Percentiles rank a stretch among this genome's conserved stretches.
Evolutionary conservation across 2,113 vertebrate genomes (phyloP).

Genomic region (Sardina pilchardus): DNA sequence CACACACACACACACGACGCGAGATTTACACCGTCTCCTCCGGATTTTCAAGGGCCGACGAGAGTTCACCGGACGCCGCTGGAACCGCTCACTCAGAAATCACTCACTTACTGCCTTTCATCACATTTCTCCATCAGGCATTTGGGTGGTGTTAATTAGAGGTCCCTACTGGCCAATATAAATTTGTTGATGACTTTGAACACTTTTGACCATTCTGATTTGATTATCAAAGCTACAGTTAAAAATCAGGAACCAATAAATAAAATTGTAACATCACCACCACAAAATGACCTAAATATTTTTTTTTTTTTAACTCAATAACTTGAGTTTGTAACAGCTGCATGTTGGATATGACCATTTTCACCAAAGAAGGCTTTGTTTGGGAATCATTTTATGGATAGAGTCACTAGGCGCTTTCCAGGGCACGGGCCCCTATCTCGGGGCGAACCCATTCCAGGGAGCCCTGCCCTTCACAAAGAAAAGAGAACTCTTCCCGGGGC

Average conservation of each 20-base stretch:
- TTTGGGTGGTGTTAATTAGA: background rate
- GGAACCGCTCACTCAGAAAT: too few relatives aligned
- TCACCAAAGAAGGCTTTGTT: background rate
- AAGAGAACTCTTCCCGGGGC: too few relatives aligned
- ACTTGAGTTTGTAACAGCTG: constrained; percentile 55
- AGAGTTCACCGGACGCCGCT: too few relatives aligned
- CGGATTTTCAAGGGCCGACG: too few relatives aligned
- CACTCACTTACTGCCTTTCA: background rate
- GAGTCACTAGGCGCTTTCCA: background rate
- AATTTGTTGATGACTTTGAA: background rate
- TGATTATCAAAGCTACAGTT: constrained; percentile 3
- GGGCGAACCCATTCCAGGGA: too few relatives aligned
- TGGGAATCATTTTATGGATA: background rate
- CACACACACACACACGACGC: too few relatives aligned
- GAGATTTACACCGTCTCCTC: too few relatives aligned
- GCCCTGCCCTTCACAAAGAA: too few relatives aligned
- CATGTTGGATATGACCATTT: constrained; percentile 2
- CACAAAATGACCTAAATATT: background rate
- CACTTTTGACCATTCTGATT: background rate
- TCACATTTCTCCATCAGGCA: constrained; percentile 25
- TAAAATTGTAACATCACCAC: constrained; percentile 39
- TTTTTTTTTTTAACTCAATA: constrained; percentile 36
- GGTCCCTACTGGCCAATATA: background rate
- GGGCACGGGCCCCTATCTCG: too few relatives aligned
- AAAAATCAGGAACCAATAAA: constrained; percentile 48